phyloP scores from a whole-genome alignment of 2,113 vertebrate genomes.

The Canis aureus region DNA sequence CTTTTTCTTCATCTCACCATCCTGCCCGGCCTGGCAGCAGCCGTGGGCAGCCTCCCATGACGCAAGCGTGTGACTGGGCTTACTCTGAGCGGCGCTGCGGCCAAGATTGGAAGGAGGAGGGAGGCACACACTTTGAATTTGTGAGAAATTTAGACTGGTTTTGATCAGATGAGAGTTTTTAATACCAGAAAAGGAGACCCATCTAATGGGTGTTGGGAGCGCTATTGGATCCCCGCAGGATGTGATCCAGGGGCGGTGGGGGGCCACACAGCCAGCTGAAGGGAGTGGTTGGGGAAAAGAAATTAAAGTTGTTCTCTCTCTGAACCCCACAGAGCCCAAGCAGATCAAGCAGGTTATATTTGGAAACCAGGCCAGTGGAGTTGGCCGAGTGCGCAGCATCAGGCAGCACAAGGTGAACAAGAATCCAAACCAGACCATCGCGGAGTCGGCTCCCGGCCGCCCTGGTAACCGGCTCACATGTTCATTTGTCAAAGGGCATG shows the following conservation, averaged over 20 bases:
- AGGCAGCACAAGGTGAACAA: neutral
- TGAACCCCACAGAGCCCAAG: neutral
- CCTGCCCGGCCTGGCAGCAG: neutral
- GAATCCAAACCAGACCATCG: neutral
- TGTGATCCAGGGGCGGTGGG: neutral
- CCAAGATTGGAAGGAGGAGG: neutral
- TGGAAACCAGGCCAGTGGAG: neutral
- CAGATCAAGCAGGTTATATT: neutral
- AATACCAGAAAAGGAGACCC: neutral
- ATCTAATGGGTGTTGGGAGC: neutral
- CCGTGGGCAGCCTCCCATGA: neutral
- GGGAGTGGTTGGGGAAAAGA: neutral
- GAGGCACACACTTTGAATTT: neutral
- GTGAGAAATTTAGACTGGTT: neutral
- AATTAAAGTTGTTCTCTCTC: neutral
- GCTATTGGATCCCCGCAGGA: neutral
- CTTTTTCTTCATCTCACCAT: neutral
- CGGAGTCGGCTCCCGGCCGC: neutral
- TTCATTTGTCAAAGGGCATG: neutral
- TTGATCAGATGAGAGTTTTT: neutral
- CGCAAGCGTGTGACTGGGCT: neutral
- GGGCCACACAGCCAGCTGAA: neutral
- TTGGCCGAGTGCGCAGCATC: neutral
- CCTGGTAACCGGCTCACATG: neutral
- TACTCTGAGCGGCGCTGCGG: neutral